A percentile compares a stretch with the other conserved stretches of the same genome.
Conservation (phyloP, 2,113 vertebrate species). For the Bufo bufo region DNA sequence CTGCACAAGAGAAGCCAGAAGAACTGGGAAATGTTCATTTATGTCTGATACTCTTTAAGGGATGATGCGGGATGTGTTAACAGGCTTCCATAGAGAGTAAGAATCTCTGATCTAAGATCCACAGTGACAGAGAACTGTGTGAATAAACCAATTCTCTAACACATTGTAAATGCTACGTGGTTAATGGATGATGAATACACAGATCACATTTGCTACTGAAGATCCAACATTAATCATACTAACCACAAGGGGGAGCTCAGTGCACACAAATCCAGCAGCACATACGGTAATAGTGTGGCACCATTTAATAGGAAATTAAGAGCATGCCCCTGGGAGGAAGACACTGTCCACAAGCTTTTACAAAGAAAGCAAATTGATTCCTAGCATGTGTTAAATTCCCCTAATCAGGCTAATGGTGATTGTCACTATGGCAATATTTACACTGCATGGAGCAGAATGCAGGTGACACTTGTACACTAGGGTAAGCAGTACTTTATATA, state of each 20-base stretch:
- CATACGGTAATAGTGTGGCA: background rate
- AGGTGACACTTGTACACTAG: background rate
- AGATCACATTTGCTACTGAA: background rate
- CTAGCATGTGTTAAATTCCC: background rate
- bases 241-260: slow-evolving; percentile 41
- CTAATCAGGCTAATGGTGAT: background rate
- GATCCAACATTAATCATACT: background rate
- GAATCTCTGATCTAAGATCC: background rate
- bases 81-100: too few species aligned
- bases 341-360: background rate
- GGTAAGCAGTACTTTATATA: background rate
- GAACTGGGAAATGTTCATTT: too few species aligned
- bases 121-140: background rate
- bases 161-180: background rate
- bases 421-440: background rate
- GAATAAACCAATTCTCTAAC: background rate
- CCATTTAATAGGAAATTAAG: background rate
- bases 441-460: background rate
- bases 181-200: background rate
- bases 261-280: background rate
- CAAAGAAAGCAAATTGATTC: background rate
- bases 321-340: background rate
- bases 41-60: too few species aligned
- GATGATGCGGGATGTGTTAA: too few species aligned
- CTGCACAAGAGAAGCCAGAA: too few species aligned